Base-by-base conservation (phyloP, 2,888 invertebrate species). In the Harpagoxenus sublaevis region DNA sequence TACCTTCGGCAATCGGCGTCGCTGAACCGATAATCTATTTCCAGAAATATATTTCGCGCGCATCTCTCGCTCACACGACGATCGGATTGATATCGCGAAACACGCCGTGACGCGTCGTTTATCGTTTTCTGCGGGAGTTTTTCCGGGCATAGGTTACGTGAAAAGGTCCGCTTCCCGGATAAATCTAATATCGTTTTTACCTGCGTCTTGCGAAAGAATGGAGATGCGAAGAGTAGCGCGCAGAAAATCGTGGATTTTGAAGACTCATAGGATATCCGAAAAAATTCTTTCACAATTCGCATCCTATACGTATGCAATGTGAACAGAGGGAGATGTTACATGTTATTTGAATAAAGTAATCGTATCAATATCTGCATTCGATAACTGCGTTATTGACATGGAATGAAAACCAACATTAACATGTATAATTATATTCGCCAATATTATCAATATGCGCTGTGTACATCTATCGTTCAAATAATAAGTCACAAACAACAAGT, bases 171-270 rank as follows among this genome's bases (percentile, higher is more conserved):
- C 90, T 86, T 85, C 83, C 74, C 42, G 86, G 78, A 81, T 85
- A 89, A 90, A 92, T 90, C 89, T 91, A 92, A 92, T 91, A 89
- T 88, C 88, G 87, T 88, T 91, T 87, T 90, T 89, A 89, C 85
- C 86, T 88, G 79, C 87, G 86, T 86, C 85, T 82, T 83, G 83
- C 86, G 77, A 86, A 89, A 89, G 90, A 92, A 92, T 90, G 79
- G 84, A 87, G 83, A 83, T 74, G 84, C 85, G 79, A 73, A 89
- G 18, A 68, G 87, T 87, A 85, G 87, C 84, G 89, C 86, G 78
- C 45, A 82, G 89, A 87, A 89, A 92, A 91, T 89, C 89, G 84
- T 81, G 51, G 78, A 57, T 77, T 81, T 84, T 39, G 28, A 48
- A 48, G 48, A 88, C 86, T 86, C 81, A 23, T 23, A 88, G 88